Percentiles rank a stretch among this genome's conserved stretches.
Evolutionary conservation across 2,797 vertebrate genomes (phyloP).

Genomic region (Ambastaia sidthimunki): DNA sequence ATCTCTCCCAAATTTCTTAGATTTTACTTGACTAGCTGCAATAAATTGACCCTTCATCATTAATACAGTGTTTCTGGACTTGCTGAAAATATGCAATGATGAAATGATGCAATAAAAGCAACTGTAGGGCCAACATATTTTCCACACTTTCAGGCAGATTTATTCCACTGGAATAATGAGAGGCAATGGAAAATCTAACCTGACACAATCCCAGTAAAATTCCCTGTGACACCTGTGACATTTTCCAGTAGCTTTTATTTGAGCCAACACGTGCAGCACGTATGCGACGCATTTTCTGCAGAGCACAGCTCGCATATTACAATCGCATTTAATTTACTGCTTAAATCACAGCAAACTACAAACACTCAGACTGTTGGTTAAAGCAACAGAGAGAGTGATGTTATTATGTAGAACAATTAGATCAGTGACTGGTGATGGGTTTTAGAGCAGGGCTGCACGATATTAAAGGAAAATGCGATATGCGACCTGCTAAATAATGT

Average conservation of each 20-base stretch:
- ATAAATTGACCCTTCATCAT: not conserved
- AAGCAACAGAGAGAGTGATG: not conserved
- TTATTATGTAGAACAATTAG: not conserved
- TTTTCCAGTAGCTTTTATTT: constrained; percentile 71
- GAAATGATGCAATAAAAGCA: constrained; percentile 15
- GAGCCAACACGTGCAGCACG: constrained; percentile 29
- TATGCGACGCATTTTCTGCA: constrained; percentile 5
- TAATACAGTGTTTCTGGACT: constrained; percentile 5
- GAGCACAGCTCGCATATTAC: not conserved
- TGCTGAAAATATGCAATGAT: constrained; percentile 13
- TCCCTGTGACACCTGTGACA: constrained; percentile 74
- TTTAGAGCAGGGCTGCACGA: not conserved
- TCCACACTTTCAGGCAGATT: constrained; percentile 72
- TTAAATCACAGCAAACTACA: not conserved
- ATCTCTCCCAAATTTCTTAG: not conserved
- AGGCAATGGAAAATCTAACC: constrained; percentile 71
- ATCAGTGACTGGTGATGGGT: not conserved
- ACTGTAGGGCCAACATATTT: constrained; percentile 48
- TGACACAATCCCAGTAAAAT: constrained; percentile 75
- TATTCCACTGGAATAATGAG: constrained; percentile 75
- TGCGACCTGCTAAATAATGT: no score
- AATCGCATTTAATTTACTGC: constrained; percentile 9
- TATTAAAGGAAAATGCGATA: no score
- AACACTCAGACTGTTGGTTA: constrained; percentile 1
- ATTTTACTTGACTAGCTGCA: not conserved